Evolutionary conservation across 1,140 invertebrate genomes (phyloP), one percentile per base, ranked within the genome.

Genomic region (Pristionchus pacificus): DNA sequence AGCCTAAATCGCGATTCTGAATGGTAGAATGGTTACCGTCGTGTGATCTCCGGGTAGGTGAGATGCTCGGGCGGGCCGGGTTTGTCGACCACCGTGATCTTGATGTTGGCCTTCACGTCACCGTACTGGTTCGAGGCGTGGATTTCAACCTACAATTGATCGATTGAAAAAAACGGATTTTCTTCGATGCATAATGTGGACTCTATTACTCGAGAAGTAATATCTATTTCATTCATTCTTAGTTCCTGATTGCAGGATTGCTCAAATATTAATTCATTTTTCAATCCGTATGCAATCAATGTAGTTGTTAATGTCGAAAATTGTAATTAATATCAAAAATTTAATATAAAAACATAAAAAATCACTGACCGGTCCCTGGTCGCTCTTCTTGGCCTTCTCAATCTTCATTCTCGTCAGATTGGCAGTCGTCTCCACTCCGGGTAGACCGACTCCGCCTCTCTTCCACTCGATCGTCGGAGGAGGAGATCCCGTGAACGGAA

Each of bases 401-500:
- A 98, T 91, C 64, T 90, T 87, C 14, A 98, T 87, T 80, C 90
- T 90, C 3, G 93, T 93, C 61, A 90, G 88, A 75, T 93, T 92
- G 70, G 90, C 90, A 78, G 90, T 91, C 13, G 91, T 93, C 81
- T 93, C 90, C 64, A 89, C 89, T 89, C 89, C 77, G 90, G 89
- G 6, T 2, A 95, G 81, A 68, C 87, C 87, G 57, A 89, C 86
- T 6, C 89, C 88, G 81, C 92, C 90, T 82, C 92, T 93, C 10
- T 88, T 88, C 96, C 96, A 98, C 78, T 91, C 89, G 70, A 96
- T 90, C 1, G 88, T 91, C 0, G 96, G 96, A 61, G 90, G 91
- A 1, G 97, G 97, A 28, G 95, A 91, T 70, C 96, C 96, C 76
- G 90, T 90, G 61, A 97, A 89, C 65, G 93, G 94, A 85, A 98